Percentiles rank a stretch among this genome's conserved stretches.
Conservation (phyloP, 2,888 invertebrate genomes). For the Epiperipatus broadwayi region DNA sequence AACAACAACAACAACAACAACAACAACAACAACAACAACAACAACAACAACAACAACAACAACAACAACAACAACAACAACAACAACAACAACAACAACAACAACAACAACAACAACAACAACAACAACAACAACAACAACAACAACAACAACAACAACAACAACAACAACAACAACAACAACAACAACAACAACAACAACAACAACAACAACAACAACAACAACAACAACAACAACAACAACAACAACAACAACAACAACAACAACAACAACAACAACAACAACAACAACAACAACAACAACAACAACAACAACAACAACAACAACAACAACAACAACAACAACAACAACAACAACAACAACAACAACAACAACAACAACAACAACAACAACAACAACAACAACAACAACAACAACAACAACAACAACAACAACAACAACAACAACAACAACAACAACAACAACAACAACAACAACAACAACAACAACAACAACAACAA, state of each 20-base stretch:
- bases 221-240: slow-evolving; percentile 3
- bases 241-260: slow-evolving; percentile 3
- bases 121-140: slow-evolving; percentile 3
- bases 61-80: slow-evolving; percentile 3
- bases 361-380: slow-evolving; percentile 7
- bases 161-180: slow-evolving; percentile 3
- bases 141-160: slow-evolving; percentile 3
- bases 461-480: slow-evolving; percentile 8
- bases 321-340: background rate
- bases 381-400: background rate
- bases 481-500: slow-evolving; percentile 1
- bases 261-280: slow-evolving; percentile 3
- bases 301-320: slow-evolving; percentile 3
- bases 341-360: slow-evolving; percentile 1
- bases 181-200: slow-evolving; percentile 3
- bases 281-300: slow-evolving; percentile 3
- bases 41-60: slow-evolving; percentile 3
- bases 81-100: slow-evolving; percentile 3
- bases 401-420: background rate
- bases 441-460: slow-evolving; percentile 5
- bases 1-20: slow-evolving; percentile 3
- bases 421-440: slow-evolving; percentile 6
- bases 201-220: slow-evolving; percentile 3
- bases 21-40: slow-evolving; percentile 3
- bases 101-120: slow-evolving; percentile 3